Percentiles rank a stretch among this genome's conserved stretches.
phyloP scores from a whole-genome alignment of 2,113 vertebrate genomes.

The Romanogobio albipinnatus region DNA sequence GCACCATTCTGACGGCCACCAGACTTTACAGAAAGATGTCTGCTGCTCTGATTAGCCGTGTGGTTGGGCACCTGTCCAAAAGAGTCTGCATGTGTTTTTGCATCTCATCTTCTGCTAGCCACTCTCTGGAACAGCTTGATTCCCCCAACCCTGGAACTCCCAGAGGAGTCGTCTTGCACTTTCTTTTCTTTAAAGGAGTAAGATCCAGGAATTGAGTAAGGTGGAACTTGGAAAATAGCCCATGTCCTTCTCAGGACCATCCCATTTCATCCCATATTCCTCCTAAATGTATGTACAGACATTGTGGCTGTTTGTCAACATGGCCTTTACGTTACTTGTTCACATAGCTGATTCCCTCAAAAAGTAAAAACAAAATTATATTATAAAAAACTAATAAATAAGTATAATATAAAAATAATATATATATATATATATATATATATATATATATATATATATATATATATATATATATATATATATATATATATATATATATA shows the following conservation, averaged over 20 bases:
- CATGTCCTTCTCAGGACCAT: constrained; percentile 13
- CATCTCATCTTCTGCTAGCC: constrained; percentile 55
- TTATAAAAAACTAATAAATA: background rate
- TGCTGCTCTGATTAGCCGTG: constrained; percentile 56
- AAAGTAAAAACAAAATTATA: background rate
- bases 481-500: background rate
- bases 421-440: no score
- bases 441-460: background rate
- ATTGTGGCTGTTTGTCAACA: no score
- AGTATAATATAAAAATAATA: background rate
- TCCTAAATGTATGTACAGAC: background rate
- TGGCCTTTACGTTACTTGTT: constrained; percentile 4
- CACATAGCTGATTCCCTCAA: background rate
- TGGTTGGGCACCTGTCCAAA: constrained; percentile 57
- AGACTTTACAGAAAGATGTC: constrained; percentile 57
- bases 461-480: no score
- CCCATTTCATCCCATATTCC: constrained; percentile 3
- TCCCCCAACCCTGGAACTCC: constrained; percentile 53
- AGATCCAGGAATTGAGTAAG: constrained; percentile 47
- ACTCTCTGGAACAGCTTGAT: constrained; percentile 55
- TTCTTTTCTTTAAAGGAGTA: constrained; percentile 39
- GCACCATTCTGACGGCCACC: constrained; percentile 55
- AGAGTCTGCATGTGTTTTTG: constrained; percentile 54
- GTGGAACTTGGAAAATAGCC: constrained; percentile 36
- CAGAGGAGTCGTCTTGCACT: constrained; percentile 57